A percentile compares a stretch with the other conserved stretches of the same genome.
phyloP scores from a whole-genome alignment of 2,888 invertebrate species.

The Agonum fuliginosum region DNA sequence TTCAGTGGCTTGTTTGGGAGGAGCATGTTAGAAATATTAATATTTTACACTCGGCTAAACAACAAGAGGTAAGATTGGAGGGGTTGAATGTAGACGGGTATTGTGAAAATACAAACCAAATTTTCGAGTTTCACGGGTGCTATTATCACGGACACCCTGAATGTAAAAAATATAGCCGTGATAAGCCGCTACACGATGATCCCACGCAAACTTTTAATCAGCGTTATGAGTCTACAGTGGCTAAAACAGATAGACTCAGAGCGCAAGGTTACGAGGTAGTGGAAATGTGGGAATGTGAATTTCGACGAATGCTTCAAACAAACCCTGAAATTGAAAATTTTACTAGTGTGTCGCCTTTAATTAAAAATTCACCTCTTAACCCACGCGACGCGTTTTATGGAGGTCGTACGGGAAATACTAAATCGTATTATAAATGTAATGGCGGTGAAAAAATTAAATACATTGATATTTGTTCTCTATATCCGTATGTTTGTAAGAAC shows the following conservation, averaged over 20 bases:
- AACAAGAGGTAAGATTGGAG: conserved; percentile 59
- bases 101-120: conserved; percentile 9
- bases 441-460: conserved; percentile 64
- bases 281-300: conserved; percentile 62
- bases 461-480: conserved; percentile 65
- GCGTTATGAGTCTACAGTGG: conserved; percentile 34
- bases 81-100: conserved; percentile 55
- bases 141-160: conserved; percentile 64
- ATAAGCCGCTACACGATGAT: conserved; percentile 38
- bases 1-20: conserved; percentile 24
- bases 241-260: conserved; percentile 22
- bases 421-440: conserved; percentile 62
- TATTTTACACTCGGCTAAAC: conserved; percentile 62
- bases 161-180: conserved; percentile 14
- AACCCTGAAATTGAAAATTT: conserved; percentile 5
- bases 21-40: conserved; percentile 55
- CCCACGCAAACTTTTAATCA: conserved; percentile 22
- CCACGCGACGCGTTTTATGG: conserved; percentile 65
- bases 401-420: conserved; percentile 64
- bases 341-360: neutral
- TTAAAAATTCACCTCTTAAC: conserved; percentile 57
- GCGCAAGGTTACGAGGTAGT: conserved; percentile 51
- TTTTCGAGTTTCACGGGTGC: conserved; percentile 61
- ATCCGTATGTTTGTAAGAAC: conserved; percentile 66
- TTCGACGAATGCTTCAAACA: conserved; percentile 27